These are phyloP conservation scores for Diaprepes abbreviatus DNA, from an alignment of 2,888 invertebrate genomes.

Conservation along the genomic window DNA sequence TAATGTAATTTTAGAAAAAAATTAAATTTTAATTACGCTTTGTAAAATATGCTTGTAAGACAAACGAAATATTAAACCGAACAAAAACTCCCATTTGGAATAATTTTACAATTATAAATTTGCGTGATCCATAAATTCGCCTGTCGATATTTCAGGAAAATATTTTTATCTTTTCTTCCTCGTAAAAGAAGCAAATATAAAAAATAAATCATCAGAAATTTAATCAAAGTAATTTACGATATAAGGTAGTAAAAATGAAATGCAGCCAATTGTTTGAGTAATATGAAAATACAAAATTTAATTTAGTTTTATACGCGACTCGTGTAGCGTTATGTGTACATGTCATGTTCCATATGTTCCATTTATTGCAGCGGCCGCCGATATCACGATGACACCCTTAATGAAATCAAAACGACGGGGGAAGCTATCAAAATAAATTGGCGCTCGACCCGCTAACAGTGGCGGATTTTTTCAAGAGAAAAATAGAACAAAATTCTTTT, in stretches of 20 bases:
- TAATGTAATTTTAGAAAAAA: too few species aligned
- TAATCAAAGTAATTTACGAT: constrained; percentile 39
- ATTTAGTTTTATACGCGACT: constrained; percentile 64
- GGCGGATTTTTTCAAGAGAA: constrained; percentile 18
- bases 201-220: constrained; percentile 39
- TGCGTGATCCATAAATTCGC: too few species aligned
- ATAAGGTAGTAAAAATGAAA: constrained; percentile 40
- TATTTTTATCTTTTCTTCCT: constrained; percentile 4
- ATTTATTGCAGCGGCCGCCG: constrained; percentile 58
- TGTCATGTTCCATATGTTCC: constrained; percentile 62
- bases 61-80: too few species aligned
- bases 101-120: too few species aligned
- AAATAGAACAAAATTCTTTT: neutral
- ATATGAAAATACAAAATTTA: constrained; percentile 64
- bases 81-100: too few species aligned
- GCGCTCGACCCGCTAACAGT: constrained; percentile 49
- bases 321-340: constrained; percentile 60
- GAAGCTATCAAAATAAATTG: constrained; percentile 66
- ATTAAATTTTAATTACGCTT: too few species aligned
- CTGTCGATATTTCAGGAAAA: neutral
- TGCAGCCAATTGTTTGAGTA: constrained; percentile 52
- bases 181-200: constrained; percentile 22
- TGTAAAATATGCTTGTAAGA: too few species aligned
- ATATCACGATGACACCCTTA: constrained; percentile 64
- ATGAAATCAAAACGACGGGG: constrained; percentile 66